phyloP scores from a whole-genome alignment of 2,888 invertebrate genomes.

The Drosophila monieri region DNA sequence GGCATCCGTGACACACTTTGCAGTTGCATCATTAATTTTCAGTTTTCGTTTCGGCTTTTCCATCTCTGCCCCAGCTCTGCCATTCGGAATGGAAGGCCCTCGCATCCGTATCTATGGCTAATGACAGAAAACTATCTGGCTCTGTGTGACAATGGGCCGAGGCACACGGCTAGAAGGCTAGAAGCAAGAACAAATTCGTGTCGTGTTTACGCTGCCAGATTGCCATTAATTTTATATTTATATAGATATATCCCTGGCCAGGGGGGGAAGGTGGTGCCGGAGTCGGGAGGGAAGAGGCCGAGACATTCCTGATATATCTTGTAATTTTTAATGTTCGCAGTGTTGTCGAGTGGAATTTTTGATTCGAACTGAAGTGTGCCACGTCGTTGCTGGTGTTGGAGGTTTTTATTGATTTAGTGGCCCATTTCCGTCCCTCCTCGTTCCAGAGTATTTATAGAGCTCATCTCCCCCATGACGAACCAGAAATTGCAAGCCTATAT shows the following conservation, averaged over 20 bases:
- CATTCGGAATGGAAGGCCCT: conserved; percentile 33
- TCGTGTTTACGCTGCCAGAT: conserved; percentile 75
- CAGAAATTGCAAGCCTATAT: conserved; percentile 52
- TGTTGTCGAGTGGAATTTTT: conserved; percentile 51
- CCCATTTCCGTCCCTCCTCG: conserved; percentile 52
- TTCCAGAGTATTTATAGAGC: conserved; percentile 56
- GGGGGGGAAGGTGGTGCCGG: not conserved
- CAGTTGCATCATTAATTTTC: conserved; percentile 79
- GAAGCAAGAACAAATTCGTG: conserved; percentile 73
- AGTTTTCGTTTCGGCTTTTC: conserved; percentile 41
- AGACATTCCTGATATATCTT: conserved; percentile 62
- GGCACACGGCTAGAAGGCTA: conserved; percentile 33
- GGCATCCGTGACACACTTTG: conserved; percentile 77
- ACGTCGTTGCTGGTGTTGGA: conserved; percentile 52
- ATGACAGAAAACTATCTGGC: conserved; percentile 60
- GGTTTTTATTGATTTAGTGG: conserved; percentile 76
- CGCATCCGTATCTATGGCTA: conserved; percentile 48
- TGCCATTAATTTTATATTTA: conserved; percentile 73
- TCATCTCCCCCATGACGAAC: conserved; percentile 28
- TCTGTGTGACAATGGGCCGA: conserved; percentile 57
- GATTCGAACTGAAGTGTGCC: conserved; percentile 64
- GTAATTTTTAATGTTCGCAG: conserved; percentile 78
- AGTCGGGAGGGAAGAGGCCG: not conserved
- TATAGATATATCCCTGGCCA: conserved; percentile 24
- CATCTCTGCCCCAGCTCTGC: conserved; percentile 47